Conservation (phyloP, 2,888 invertebrate species). For the Drosophila meridionalis region DNA sequence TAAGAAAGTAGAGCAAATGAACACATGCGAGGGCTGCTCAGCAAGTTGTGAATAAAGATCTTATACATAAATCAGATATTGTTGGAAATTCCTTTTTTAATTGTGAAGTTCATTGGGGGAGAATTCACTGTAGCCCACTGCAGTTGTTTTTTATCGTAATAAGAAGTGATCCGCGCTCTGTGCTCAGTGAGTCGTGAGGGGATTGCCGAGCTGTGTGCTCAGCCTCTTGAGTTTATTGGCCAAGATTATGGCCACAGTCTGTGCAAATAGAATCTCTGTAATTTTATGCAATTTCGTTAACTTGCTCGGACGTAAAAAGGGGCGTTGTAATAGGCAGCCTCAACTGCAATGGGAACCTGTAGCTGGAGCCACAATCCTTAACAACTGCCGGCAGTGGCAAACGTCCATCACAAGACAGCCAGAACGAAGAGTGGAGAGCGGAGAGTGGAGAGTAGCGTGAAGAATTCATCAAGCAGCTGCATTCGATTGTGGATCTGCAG, state of each 20-base stretch:
- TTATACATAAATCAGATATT: not conserved
- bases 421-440: not conserved
- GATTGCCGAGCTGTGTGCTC: not conserved
- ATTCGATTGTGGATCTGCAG: slow-evolving; percentile 6
- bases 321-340: slow-evolving; percentile 15
- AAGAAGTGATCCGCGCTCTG: not conserved
- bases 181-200: not conserved
- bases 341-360: not conserved
- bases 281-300: slow-evolving; percentile 32
- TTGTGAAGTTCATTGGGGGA: not conserved
- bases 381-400: slow-evolving; percentile 4
- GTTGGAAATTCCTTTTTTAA: not conserved
- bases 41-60: not conserved
- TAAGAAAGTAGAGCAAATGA: not conserved
- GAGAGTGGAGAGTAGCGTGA: not conserved
- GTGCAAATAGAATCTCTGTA: slow-evolving; percentile 14
- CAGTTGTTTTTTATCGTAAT: not conserved
- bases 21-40: not conserved
- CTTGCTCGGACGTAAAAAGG: slow-evolving; percentile 19
- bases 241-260: slow-evolving; percentile 36
- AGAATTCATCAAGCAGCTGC: not conserved
- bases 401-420: slow-evolving; percentile 5
- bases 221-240: not conserved
- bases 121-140: not conserved
- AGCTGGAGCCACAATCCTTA: not conserved